Evolutionary conservation across 2,888 invertebrate species (phyloP), one percentile per base, ranked within the genome.

Genomic region (Metallyticus violacea): DNA sequence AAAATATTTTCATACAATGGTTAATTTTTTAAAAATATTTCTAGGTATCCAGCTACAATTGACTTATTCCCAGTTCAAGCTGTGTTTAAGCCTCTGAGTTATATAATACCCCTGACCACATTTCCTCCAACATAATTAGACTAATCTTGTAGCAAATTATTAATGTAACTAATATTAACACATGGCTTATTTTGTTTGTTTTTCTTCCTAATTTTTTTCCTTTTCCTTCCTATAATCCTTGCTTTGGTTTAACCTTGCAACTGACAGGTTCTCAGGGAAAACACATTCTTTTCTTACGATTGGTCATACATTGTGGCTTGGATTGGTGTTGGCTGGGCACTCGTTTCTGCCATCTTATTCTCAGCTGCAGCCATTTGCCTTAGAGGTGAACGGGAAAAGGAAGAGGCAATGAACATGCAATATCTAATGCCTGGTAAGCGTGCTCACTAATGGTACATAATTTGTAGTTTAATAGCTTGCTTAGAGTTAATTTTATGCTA

Each of bases 271-370:
- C 95, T 97, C 92, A 95, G 96, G 93, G 96, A 97, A 92, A 96
- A 96, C 93, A 95, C 96, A 90, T 95, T 96, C 93, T 94, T 96
- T 91, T 95, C 95, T 93, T 98, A 98, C 94, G 98, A 98, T 93
- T 99, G 98, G 98, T 98, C 98, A 90, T 99, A 98, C 94, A 96
- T 98, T 94, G 95, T 98, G 92, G 97, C 98, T 92, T 99, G 98
- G 98, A 96, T 97, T 93, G 98, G 98, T 93, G 97, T 98, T 91
- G 97, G 96, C 90, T 96, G 97, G 93, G 95, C 97, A 91, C 94
- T 98, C 92, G 93, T 98, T 92, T 96, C 97, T 90, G 97, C 98
- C 93, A 96, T 98, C 92, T 95, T 98, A 92, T 96, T 98, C 93
- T 97, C 97, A 91, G 97, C 97, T 92, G 97, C 98, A 91, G 98